Evolutionary conservation across 2,888 invertebrate genomes (phyloP), one percentile per base, ranked within the genome.

Genomic region (Orgyia antiqua): DNA sequence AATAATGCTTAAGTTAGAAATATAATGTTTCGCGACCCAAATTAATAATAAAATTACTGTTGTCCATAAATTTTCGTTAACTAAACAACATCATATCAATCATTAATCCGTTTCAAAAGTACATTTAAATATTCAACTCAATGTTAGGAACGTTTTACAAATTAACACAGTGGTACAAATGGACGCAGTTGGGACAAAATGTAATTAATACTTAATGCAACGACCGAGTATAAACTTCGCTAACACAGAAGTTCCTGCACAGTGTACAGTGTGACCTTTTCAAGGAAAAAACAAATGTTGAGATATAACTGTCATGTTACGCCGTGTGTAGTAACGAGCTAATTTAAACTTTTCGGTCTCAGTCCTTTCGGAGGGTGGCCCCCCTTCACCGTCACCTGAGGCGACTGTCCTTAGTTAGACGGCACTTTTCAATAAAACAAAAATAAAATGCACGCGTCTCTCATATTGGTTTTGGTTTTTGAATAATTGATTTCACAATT

Each of bases 261-360:
- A 37, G 17, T 29, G 39, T 51, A 42, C 39, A 35, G 48, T 46
- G 58, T 70, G 75, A 78, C 82, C 80, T 78, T 82, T 78, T 70
- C 72, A 58, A 63, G 64, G 67, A 78, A 82, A 84, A 84, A 84
- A 82, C 79, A 79, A 76, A 74, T 72, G 65, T 61, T 66, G 52
- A 55, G 56, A 73, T 68, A 68, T 66, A 76, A 74, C 76, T 69
- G 75, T 62, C 69, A 60, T 65, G 73, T 72, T 64, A 57, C 68
- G 51, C 60, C 71, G 73, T 76, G 67, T 76, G 80, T 78, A 61
- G 82, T 84, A 84, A 86, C 86, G 73, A 86, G 86, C 84, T 86
- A 83, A 86, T 86, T 86, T 86, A 86, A 86, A 84, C 80, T 86
- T 84, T 84, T 83, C 76, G 79, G 72, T 64, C 60, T 64, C 64